Evolutionary conservation across 2,113 vertebrate genomes (phyloP).

Genomic region (Scolopax mira): DNA sequence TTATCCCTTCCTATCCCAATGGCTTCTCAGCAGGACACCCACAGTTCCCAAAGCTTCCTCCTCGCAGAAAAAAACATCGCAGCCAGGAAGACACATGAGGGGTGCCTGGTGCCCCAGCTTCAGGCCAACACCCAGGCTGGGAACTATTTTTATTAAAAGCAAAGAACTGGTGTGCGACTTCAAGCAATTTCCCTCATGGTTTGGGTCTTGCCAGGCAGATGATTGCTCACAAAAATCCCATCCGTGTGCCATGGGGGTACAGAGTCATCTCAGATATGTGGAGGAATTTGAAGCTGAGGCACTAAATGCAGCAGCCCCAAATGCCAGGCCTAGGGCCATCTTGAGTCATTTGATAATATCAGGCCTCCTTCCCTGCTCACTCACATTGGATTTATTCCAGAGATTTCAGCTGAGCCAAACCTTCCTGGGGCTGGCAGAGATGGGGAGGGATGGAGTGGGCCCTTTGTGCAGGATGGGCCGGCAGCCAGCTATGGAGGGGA

Average conservation of each 20-base stretch:
- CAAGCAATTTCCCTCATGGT: not conserved
- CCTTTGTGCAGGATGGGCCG: fast-evolving
- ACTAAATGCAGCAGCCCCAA: not conserved
- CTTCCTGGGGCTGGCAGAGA: not conserved
- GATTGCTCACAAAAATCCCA: fast-evolving
- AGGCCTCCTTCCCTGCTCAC: not conserved
- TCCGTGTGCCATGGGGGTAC: fast-evolving
- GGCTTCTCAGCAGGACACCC: not conserved
- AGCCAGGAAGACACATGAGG: not conserved
- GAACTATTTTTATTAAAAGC: not conserved
- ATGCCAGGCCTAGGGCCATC: not conserved
- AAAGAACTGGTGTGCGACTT: not conserved
- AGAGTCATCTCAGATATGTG: not conserved
- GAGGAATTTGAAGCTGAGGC: not conserved
- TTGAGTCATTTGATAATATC: not conserved
- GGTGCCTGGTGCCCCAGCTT: not conserved
- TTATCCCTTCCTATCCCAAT: not conserved
- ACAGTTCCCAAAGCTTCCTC: not conserved
- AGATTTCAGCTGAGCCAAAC: not conserved
- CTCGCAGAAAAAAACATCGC: not conserved
- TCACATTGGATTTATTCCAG: not conserved
- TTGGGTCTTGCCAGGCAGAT: not conserved
- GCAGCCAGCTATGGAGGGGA: slow-evolving; percentile 5
- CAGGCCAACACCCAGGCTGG: not conserved
- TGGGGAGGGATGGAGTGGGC: fast-evolving